phyloP scores from a whole-genome alignment of 2,797 vertebrate genomes.

The Rhabdomys pumilio region DNA sequence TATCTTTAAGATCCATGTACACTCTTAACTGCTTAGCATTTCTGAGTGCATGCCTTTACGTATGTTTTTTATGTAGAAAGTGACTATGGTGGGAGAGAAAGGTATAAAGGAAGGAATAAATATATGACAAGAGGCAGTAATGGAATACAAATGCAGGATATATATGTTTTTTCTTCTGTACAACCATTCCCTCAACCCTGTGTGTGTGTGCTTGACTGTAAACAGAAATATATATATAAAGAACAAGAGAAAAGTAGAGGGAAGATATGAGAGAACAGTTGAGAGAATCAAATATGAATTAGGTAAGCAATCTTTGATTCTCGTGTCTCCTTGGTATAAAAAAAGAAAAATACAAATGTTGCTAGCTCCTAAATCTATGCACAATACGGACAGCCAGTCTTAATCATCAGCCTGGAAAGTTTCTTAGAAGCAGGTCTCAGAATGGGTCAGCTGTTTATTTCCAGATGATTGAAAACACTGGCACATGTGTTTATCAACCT shows the following conservation, averaged over 20 bases:
- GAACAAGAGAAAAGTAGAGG: not conserved
- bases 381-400: not conserved
- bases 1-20: not conserved
- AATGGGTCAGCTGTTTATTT: not conserved
- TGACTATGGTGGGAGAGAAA: not conserved
- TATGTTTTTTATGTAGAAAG: not conserved
- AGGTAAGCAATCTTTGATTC: not conserved
- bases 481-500: not conserved
- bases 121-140: too few species aligned
- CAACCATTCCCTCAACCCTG: not conserved
- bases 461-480: not conserved
- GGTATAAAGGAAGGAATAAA: not conserved
- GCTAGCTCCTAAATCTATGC: not conserved
- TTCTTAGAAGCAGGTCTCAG: not conserved
- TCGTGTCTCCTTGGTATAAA: not conserved
- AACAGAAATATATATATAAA: too few species aligned
- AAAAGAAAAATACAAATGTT: not conserved
- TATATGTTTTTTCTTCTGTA: not conserved
- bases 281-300: not conserved
- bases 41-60: not conserved
- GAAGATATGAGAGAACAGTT: not conserved
- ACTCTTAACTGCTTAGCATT: not conserved
- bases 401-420: not conserved
- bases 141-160: not conserved
- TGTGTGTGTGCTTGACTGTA: not conserved